phyloP scores from a whole-genome alignment of 2,113 vertebrate species.

The Pagrus major region DNA sequence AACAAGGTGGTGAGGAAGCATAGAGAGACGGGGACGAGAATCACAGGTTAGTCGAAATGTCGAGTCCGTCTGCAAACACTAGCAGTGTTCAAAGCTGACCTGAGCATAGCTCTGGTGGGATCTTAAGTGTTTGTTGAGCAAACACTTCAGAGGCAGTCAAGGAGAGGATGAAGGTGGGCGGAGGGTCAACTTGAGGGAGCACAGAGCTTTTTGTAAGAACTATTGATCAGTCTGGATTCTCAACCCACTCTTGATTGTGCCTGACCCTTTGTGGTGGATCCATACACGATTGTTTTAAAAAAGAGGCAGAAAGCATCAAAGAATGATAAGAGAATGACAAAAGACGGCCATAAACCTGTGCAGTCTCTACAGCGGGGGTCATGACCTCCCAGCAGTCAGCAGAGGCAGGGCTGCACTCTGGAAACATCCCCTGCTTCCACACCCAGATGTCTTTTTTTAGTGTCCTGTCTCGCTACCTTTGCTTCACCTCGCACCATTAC shows the following conservation, averaged over 20 bases:
- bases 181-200: constrained; percentile 22
- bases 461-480: constrained; percentile 29
- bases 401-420: constrained; percentile 9
- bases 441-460: constrained; percentile 31
- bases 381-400: constrained; percentile 36
- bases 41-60: constrained; percentile 21
- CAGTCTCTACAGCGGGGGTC: constrained; percentile 28
- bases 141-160: constrained; percentile 42
- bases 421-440: constrained; percentile 8
- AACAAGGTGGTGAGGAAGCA: background rate
- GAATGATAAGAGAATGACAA: constrained; percentile 31
- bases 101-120: constrained; percentile 6
- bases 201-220: constrained; percentile 4
- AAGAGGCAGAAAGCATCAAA: background rate
- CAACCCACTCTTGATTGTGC: constrained; percentile 18
- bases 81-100: constrained; percentile 33
- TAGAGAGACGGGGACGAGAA: background rate
- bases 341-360: constrained; percentile 36
- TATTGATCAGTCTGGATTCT: constrained; percentile 58
- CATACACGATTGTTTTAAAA: too few species aligned
- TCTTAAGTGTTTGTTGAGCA: constrained; percentile 59
- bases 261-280: background rate
- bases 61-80: constrained; percentile 41
- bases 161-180: constrained; percentile 33
- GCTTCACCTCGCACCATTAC: constrained; percentile 51